Percentiles rank a stretch among this genome's conserved stretches.
Evolutionary conservation across 2,888 invertebrate species (phyloP).

Genomic region (Limenitis camilla): DNA sequence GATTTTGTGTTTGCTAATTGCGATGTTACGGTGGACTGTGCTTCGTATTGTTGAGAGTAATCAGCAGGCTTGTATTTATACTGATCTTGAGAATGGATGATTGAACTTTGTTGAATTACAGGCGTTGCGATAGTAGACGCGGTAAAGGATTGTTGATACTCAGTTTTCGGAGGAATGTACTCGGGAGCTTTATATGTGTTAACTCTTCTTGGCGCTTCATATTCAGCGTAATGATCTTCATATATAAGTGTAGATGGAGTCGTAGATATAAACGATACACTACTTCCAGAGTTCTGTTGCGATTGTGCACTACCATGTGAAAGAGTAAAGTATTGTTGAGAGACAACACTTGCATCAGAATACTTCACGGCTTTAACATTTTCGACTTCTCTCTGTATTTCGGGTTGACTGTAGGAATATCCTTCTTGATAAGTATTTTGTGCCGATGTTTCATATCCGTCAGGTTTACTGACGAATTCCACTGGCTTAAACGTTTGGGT

Average conservation of each 20-base stretch:
- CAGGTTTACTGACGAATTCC: conserved; percentile 43
- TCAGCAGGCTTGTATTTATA: conserved; percentile 39
- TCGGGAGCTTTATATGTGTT: conserved; percentile 41
- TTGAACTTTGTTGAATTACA: conserved; percentile 40
- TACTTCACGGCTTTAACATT: conserved; percentile 41
- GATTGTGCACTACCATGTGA: conserved; percentile 34
- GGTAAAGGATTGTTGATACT: conserved; percentile 45
- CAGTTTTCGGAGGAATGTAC: conserved; percentile 41
- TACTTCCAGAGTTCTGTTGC: conserved; percentile 41
- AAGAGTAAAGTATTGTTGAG: conserved; percentile 57
- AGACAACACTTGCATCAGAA: conserved; percentile 59
- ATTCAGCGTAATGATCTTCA: conserved; percentile 56
- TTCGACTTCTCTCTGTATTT: conserved; percentile 54
- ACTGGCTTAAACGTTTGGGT: conserved; percentile 51
- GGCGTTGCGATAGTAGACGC: conserved; percentile 44
- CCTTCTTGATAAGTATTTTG: conserved; percentile 44
- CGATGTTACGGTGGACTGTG: conserved; percentile 28
- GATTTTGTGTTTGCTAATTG: conserved; percentile 35
- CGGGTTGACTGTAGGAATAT: conserved; percentile 56
- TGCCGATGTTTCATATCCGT: conserved; percentile 36
- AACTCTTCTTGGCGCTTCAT: conserved; percentile 41
- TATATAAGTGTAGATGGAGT: conserved; percentile 55
- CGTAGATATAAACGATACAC: conserved; percentile 49
- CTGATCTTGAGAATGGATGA: conserved; percentile 38
- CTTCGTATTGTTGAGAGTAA: conserved; percentile 34